phyloP scores from a whole-genome alignment of 2,888 invertebrate genomes.

The Apamea sordens region DNA sequence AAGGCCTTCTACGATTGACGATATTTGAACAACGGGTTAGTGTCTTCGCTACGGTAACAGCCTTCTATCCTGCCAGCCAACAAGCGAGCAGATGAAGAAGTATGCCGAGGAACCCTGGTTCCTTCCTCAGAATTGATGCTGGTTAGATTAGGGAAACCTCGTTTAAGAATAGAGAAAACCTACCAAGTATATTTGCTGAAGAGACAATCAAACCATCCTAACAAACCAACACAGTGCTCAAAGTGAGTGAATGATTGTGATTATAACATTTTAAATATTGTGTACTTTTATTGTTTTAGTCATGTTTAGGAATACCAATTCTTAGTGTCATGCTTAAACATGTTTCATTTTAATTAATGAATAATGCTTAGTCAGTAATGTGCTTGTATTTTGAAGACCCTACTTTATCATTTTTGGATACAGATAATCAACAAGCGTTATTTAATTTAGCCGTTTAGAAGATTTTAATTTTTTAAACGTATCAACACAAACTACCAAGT shows the following conservation, averaged over 20 bases:
- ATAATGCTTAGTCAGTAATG: not conserved
- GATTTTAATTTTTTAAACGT: not conserved
- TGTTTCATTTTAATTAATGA: constrained; percentile 16
- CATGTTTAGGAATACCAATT: constrained; percentile 10
- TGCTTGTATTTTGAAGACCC: not conserved
- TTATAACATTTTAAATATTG: not conserved
- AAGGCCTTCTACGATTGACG: not conserved
- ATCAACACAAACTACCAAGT: not conserved
- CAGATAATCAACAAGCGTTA: no score
- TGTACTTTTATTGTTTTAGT: constrained; percentile 35
- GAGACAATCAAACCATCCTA: constrained; percentile 2
- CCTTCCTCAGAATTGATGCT: not conserved
- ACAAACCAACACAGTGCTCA: constrained; percentile 30
- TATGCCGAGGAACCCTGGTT: not conserved
- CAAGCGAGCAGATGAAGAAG: not conserved
- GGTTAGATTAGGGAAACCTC: not conserved
- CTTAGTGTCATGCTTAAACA: not conserved
- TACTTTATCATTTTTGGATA: not conserved
- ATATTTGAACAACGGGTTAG: not conserved
- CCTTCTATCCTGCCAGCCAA: no score
- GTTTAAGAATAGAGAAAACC: not conserved
- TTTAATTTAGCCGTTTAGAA: not conserved
- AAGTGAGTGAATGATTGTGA: constrained; percentile 18
- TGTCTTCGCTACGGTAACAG: not conserved
- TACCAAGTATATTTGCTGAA: not conserved